These are phyloP conservation scores for Trichechus manatus DNA, from an alignment of 2,113 vertebrate genomes.

Conservation along the genomic window DNA sequence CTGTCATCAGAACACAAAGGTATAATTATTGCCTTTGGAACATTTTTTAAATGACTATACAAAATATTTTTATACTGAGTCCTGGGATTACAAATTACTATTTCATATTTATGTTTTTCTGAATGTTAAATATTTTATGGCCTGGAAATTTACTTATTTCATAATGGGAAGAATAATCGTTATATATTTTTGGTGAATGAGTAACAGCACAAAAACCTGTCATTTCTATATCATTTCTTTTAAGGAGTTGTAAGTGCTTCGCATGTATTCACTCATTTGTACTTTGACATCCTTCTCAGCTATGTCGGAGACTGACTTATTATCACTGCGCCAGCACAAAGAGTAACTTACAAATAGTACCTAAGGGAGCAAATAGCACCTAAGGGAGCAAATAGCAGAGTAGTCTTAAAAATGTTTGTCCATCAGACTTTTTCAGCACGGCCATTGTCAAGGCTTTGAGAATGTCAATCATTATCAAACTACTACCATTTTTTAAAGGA, in stretches of 20 bases:
- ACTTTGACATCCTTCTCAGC: constrained; percentile 47
- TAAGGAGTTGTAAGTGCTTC: neutral
- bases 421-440: neutral
- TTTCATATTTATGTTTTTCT: neutral
- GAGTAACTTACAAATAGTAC: constrained; percentile 17
- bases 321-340: constrained; percentile 26
- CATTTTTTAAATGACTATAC: neutral
- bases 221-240: constrained; percentile 26
- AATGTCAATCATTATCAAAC: constrained; percentile 31
- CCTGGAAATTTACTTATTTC: neutral
- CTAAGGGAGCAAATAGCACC: neutral
- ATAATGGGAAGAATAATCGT: neutral
- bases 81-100: neutral
- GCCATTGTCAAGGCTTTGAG: constrained; percentile 1
- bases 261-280: constrained; percentile 40
- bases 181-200: constrained; percentile 55
- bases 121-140: neutral
- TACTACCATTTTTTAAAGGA: neutral
- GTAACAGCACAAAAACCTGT: constrained; percentile 10
- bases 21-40: neutral
- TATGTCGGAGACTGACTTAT: neutral
- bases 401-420: constrained; percentile 6
- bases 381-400: neutral
- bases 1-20: neutral
- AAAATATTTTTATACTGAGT: neutral